phyloP scores from a whole-genome alignment of 2,888 invertebrate species.

The Pelosia muscerda region DNA sequence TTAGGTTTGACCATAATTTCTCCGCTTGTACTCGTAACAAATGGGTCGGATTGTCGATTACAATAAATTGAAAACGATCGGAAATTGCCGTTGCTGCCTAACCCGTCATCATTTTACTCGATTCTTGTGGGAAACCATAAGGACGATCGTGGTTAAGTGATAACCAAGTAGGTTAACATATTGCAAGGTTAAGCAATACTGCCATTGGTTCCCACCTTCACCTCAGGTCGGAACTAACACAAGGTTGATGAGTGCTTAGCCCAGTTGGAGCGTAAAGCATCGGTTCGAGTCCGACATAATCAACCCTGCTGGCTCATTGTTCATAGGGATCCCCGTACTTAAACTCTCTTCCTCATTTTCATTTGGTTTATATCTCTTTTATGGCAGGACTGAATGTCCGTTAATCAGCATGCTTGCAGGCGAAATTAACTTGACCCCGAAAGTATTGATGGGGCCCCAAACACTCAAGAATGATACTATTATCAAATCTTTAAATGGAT shows the following conservation, averaged over 20 bases:
- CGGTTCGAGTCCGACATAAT: too few species aligned
- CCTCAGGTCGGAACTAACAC: too few species aligned
- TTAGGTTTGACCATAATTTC: slow-evolving; percentile 4
- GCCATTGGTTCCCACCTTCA: too few species aligned
- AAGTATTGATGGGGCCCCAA: not conserved
- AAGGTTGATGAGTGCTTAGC: too few species aligned
- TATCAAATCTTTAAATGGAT: not conserved
- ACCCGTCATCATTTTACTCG: slow-evolving; percentile 9
- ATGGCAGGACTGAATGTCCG: not conserved
- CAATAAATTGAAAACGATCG: slow-evolving; percentile 5
- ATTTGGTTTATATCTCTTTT: not conserved
- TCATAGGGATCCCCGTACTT: too few species aligned
- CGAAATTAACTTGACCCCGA: not conserved
- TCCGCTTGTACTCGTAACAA: not conserved
- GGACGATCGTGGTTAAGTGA: too few species aligned
- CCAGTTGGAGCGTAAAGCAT: too few species aligned
- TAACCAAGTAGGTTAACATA: too few species aligned
- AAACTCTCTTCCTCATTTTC: not conserved
- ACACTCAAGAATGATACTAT: not conserved
- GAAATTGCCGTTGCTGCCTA: slow-evolving; percentile 8
- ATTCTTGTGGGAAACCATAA: slow-evolving; percentile 8
- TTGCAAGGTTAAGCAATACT: too few species aligned
- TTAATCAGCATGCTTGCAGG: not conserved
- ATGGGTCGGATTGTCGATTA: slow-evolving; percentile 2
- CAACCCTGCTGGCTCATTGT: too few species aligned